Conservation (phyloP, 2,113 vertebrate species). For the Atherinomorus stipes region DNA sequence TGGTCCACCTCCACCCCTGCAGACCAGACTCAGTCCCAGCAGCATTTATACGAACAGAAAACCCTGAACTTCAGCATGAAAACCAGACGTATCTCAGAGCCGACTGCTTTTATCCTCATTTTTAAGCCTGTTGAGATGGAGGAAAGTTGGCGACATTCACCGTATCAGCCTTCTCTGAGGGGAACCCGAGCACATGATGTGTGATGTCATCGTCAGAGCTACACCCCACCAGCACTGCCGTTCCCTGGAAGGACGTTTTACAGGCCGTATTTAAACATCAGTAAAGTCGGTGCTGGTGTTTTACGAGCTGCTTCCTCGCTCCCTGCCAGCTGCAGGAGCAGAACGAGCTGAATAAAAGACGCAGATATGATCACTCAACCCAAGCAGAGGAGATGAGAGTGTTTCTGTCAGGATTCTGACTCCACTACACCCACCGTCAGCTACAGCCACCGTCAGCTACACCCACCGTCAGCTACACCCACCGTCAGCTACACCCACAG, state of each 20-base stretch:
- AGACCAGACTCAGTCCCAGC: neutral
- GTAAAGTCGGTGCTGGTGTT: neutral
- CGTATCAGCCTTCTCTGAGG: slow-evolving; percentile 54
- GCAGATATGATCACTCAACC: too few relatives aligned
- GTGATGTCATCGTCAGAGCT: slow-evolving; percentile 46
- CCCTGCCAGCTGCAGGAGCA: too few relatives aligned
- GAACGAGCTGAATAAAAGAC: too few relatives aligned
- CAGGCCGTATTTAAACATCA: slow-evolving; percentile 24
- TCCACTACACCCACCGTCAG: too few relatives aligned
- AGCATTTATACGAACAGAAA: too few relatives aligned
- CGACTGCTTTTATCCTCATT: too few relatives aligned
- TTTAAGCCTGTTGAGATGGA: slow-evolving; percentile 51
- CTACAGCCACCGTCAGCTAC: too few relatives aligned
- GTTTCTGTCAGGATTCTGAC: too few relatives aligned
- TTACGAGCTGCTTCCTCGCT: slow-evolving; percentile 14
- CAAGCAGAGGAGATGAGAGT: too few relatives aligned
- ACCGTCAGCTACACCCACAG: too few relatives aligned
- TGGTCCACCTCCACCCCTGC: slow-evolving; percentile 4
- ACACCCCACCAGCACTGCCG: slow-evolving; percentile 1
- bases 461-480: too few relatives aligned
- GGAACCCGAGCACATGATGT: slow-evolving; percentile 13
- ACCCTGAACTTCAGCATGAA: neutral
- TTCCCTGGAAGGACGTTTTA: slow-evolving; percentile 30
- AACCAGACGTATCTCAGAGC: too few relatives aligned
- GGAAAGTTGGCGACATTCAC: slow-evolving; percentile 48